Conservation (phyloP, 2,113 vertebrate species). For the Lamprotornis superbus region DNA sequence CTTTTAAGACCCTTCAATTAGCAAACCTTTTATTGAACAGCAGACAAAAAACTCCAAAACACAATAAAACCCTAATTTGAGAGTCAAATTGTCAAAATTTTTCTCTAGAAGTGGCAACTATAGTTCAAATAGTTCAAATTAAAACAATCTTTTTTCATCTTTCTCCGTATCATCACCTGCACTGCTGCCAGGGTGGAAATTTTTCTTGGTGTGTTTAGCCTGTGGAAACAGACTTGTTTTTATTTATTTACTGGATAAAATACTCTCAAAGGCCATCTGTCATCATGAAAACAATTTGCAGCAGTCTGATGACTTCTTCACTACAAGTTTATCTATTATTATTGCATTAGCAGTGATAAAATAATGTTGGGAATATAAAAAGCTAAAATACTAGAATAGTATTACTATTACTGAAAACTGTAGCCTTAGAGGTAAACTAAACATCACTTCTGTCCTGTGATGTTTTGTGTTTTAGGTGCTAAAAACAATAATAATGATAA, state of each 20-base stretch:
- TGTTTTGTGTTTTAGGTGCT: background rate
- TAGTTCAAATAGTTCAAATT: background rate
- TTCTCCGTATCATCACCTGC: background rate
- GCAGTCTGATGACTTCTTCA: background rate
- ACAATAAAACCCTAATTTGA: background rate
- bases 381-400: background rate
- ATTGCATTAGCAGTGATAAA: background rate
- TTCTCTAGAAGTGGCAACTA: background rate
- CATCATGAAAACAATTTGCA: background rate
- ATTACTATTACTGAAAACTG: background rate
- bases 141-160: background rate
- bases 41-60: background rate
- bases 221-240: background rate
- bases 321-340: background rate
- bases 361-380: background rate
- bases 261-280: background rate
- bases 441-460: background rate
- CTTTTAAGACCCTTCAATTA: background rate
- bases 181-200: background rate
- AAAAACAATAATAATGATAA: background rate
- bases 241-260: background rate
- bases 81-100: background rate
- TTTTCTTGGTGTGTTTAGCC: background rate
- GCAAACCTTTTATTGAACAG: background rate
- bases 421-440: background rate